These are phyloP conservation scores for Triops longicaudatus DNA, from an alignment of 1,140 invertebrate species.

Conservation along the genomic window DNA sequence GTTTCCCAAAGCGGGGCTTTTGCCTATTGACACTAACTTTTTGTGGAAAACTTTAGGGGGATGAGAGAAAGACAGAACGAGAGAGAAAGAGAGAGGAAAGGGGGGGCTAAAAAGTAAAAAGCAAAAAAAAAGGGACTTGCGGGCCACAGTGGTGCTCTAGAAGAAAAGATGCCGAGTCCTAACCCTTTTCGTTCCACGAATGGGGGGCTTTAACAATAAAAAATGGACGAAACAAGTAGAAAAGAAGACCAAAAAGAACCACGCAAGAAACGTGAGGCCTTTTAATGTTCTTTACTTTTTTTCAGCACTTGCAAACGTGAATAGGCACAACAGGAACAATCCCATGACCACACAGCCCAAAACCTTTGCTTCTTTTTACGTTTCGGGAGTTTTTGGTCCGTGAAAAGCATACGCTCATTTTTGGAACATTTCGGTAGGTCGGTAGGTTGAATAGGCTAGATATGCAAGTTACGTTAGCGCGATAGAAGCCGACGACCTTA, in stretches of 20 bases:
- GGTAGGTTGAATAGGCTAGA: not conserved
- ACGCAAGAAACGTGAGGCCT: not conserved
- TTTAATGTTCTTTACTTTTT: not conserved
- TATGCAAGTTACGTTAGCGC: not conserved
- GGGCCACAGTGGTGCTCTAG: not conserved
- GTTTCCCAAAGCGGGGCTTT: not conserved
- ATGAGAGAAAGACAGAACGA: not conserved
- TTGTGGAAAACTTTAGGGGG: not conserved
- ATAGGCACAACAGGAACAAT: not conserved
- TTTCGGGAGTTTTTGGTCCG: not conserved
- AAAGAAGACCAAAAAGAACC: constrained; percentile 3
- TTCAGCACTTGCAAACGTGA: not conserved
- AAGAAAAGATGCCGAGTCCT: not conserved
- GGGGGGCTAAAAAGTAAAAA: not conserved
- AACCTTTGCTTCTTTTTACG: not conserved
- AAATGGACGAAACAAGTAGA: not conserved
- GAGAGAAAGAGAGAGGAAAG: not conserved
- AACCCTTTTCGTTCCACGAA: not conserved
- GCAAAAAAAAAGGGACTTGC: not conserved
- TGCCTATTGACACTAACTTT: constrained; percentile 10
- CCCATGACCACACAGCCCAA: not conserved
- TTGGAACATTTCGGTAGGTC: not conserved
- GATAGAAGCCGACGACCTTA: not conserved
- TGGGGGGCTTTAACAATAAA: not conserved
- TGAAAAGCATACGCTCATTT: not conserved